A percentile compares a stretch with the other conserved stretches of the same genome.
Conservation (phyloP, 1,140 invertebrate genomes). For the Drosophila carrolli region DNA sequence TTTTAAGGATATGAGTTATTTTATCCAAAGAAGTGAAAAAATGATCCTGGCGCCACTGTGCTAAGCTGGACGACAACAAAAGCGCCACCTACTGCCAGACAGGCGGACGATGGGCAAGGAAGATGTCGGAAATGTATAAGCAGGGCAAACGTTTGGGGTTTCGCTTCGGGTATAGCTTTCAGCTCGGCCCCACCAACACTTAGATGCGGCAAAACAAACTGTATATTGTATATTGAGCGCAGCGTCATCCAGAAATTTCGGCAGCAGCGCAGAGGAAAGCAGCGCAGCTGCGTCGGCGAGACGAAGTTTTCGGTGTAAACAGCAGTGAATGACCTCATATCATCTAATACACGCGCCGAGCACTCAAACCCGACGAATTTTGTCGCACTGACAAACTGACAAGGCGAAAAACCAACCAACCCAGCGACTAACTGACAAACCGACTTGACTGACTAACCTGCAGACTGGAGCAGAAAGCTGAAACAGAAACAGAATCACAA, state of each 20-base stretch:
- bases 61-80: slow-evolving; percentile 8
- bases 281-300: slow-evolving; percentile 45
- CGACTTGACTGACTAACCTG: slow-evolving; percentile 67
- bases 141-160: slow-evolving; percentile 52
- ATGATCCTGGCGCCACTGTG: slow-evolving; percentile 37
- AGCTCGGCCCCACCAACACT: slow-evolving; percentile 26
- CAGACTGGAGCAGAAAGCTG: slow-evolving; percentile 48
- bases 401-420: slow-evolving; percentile 10
- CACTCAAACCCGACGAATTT: slow-evolving; percentile 63
- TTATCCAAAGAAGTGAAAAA: not conserved
- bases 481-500: slow-evolving; percentile 54
- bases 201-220: slow-evolving; percentile 16
- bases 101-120: slow-evolving; percentile 63
- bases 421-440: slow-evolving; percentile 16
- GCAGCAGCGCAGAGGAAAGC: slow-evolving; percentile 15
- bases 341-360: slow-evolving; percentile 81
- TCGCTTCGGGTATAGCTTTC: slow-evolving; percentile 60
- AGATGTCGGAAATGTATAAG: slow-evolving; percentile 76
- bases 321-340: slow-evolving; percentile 84
- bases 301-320: slow-evolving; percentile 77
- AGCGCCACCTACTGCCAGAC: slow-evolving; percentile 57
- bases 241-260: slow-evolving; percentile 62
- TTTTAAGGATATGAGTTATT: too few relatives aligned
- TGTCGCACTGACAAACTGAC: slow-evolving; percentile 30
- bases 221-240: slow-evolving; percentile 37